Evolutionary conservation across 2,113 vertebrate species (phyloP).

Genomic region (Labeo rohita): DNA sequence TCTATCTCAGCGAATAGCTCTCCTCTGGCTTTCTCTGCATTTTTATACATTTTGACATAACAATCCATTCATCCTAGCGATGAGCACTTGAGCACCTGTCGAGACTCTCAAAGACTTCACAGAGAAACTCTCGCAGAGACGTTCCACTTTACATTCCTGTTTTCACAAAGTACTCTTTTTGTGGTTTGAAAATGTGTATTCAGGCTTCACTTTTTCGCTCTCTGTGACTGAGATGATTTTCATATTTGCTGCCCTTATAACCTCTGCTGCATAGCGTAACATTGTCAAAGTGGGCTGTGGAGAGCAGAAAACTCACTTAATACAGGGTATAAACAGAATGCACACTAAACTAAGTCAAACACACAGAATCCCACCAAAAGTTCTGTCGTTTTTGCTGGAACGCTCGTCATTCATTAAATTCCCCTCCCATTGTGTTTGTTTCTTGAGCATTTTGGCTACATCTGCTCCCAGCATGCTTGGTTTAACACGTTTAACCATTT

Average conservation of each 20-base stretch:
- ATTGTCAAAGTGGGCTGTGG: not conserved
- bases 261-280: not conserved
- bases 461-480: not conserved
- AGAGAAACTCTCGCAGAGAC: slow-evolving; percentile 1
- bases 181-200: slow-evolving; percentile 15
- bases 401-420: not conserved
- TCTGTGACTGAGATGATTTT: slow-evolving; percentile 10
- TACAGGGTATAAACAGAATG: not conserved
- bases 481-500: slow-evolving; percentile 4
- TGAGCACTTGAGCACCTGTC: slow-evolving; percentile 44
- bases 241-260: slow-evolving; percentile 30
- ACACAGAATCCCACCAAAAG: not conserved
- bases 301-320: not conserved
- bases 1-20: slow-evolving; percentile 27
- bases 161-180: slow-evolving; percentile 39
- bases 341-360: not conserved
- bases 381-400: not conserved
- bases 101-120: slow-evolving; percentile 42
- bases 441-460: not conserved
- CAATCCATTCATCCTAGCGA: slow-evolving; percentile 38
- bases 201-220: slow-evolving; percentile 16
- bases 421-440: not conserved
- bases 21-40: slow-evolving; percentile 39
- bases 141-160: slow-evolving; percentile 29
- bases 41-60: slow-evolving; percentile 44